phyloP scores from a whole-genome alignment of 2,113 vertebrate genomes.

The Corynorhinus townsendii region DNA sequence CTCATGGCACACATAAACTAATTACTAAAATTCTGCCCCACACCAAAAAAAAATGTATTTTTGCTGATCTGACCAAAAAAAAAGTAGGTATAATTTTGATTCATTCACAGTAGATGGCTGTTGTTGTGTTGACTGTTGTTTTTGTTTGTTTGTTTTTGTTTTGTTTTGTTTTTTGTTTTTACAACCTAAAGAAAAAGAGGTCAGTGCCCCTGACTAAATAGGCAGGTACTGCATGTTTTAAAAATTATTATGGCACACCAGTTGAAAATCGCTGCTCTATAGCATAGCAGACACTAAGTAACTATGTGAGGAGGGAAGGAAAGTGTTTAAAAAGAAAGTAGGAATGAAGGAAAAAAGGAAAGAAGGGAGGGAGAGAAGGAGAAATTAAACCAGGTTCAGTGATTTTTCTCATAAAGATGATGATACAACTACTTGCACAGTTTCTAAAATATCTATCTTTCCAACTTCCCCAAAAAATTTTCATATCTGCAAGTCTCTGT shows the following conservation, averaged over 20 bases:
- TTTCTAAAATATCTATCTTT: conserved; percentile 18
- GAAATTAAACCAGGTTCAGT: neutral
- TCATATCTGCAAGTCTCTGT: conserved; percentile 36
- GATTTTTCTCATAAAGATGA: conserved; percentile 19
- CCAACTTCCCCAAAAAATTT: conserved; percentile 21
- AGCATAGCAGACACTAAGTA: neutral
- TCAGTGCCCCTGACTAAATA: neutral
- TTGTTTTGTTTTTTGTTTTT: neutral
- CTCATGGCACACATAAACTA: neutral
- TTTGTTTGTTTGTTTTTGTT: no score
- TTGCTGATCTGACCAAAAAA: neutral
- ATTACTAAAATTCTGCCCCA: neutral
- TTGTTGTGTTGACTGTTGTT: neutral
- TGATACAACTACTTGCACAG: neutral
- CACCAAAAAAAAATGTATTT: neutral
- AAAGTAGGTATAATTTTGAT: neutral
- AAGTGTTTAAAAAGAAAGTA: neutral
- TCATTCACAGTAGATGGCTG: neutral
- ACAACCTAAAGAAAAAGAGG: neutral
- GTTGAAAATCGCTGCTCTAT: neutral
- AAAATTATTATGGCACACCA: neutral
- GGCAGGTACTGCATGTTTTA: neutral
- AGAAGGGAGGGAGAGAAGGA: neutral
- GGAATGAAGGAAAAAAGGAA: neutral
- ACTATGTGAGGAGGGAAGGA: neutral